Conservation (phyloP, 2,797 vertebrate species). For the Eospalax fontanierii region DNA sequence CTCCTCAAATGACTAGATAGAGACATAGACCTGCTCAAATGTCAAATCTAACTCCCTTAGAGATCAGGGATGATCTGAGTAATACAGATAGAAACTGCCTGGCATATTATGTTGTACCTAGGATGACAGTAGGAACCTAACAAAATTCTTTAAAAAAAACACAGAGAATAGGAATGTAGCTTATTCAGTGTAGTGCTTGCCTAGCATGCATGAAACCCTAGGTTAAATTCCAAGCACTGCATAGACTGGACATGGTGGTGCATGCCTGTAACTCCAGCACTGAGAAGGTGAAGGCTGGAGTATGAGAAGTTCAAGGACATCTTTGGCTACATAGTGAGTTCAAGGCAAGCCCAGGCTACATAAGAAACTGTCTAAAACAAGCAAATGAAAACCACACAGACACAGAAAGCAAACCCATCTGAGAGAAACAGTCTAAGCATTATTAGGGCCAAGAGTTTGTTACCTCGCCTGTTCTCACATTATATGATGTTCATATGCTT, state of each 20-base stretch:
- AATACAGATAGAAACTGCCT: neutral
- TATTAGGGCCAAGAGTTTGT: neutral
- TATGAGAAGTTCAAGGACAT: neutral
- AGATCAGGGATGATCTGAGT: neutral
- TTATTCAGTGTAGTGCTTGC: neutral
- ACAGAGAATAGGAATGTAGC: neutral
- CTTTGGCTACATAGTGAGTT: neutral
- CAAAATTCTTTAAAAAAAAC: conserved; percentile 10
- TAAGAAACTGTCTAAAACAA: neutral
- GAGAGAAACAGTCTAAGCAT: conserved; percentile 27
- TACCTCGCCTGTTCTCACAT: neutral
- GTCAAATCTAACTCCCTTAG: neutral
- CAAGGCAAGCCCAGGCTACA: too few species aligned
- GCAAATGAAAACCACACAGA: neutral
- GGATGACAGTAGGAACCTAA: neutral
- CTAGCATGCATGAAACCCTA: neutral
- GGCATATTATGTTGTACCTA: neutral
- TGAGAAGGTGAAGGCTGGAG: neutral
- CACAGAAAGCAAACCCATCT: neutral
- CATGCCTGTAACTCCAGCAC: neutral
- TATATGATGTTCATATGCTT: neutral
- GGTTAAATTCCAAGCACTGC: neutral
- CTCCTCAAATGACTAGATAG: neutral
- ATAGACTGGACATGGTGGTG: neutral
- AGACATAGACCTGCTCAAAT: neutral